Evolutionary conservation across 1,140 invertebrate species (phyloP).

Genomic region (Hydropsyche tenuis): DNA sequence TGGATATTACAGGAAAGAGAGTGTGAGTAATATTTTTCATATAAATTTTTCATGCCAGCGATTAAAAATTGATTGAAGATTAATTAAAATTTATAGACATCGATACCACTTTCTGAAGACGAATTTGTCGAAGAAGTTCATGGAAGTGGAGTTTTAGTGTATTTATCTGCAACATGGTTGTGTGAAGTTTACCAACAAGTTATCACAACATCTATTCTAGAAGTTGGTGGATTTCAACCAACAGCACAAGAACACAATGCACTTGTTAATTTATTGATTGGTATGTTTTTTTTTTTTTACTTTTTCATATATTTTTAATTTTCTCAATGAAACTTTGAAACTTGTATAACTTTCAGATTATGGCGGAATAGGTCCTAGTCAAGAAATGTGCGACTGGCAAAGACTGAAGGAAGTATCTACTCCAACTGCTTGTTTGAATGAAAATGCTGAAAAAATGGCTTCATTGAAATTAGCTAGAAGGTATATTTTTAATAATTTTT

Average conservation of each 20-base stretch:
- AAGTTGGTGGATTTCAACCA: conserved; percentile 70
- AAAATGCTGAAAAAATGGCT: conserved; percentile 60
- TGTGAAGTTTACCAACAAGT: conserved; percentile 89
- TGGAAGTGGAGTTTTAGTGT: conserved; percentile 88
- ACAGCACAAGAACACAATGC: conserved; percentile 67
- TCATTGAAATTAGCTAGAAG: conserved; percentile 61
- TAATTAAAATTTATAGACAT: conserved; percentile 56
- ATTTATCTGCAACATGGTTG: conserved; percentile 90
- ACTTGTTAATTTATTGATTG: conserved; percentile 78
- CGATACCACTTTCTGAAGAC: conserved; percentile 70
- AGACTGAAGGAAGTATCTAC: conserved; percentile 76
- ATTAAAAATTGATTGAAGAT: background rate
- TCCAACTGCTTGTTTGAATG: conserved; percentile 68
- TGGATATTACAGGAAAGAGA: conserved; percentile 76
- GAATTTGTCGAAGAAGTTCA: conserved; percentile 92
- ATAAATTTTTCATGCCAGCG: background rate
- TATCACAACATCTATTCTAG: conserved; percentile 76
- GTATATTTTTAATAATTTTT: conserved; percentile 45
- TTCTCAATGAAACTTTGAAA: conserved; percentile 23
- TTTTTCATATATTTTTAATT: background rate
- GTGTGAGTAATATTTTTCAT: conserved; percentile 59
- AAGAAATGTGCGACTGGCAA: conserved; percentile 85
- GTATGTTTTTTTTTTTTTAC: conserved; percentile 57
- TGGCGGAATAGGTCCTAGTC: conserved; percentile 79
- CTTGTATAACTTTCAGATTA: conserved; percentile 79